Evolutionary conservation across 2,888 invertebrate genomes (phyloP), one percentile per base, ranked within the genome.

Genomic region (Deilephila elpenor): DNA sequence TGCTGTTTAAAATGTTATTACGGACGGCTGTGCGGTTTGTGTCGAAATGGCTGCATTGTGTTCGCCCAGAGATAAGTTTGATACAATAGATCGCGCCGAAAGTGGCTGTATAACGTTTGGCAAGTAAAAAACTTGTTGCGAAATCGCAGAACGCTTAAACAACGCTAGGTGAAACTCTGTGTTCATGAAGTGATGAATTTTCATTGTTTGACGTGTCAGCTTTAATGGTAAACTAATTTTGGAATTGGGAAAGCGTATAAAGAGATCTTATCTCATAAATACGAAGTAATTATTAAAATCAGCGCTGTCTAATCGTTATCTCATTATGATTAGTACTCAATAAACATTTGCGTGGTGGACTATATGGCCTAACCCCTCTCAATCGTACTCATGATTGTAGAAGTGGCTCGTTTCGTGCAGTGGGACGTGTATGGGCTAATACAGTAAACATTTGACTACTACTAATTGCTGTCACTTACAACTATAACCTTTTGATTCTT

Each of bases 1-100:
- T 44, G 67, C 44, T 51, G 67, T 67, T 67, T 67, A 67, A 67
- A 67, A 67, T 67, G 67, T 67, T 67, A 67, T 67, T 67, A 67
- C 67, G 51, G 67, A 7, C 25, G 7, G 62, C 7, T 62, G 56
- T 29, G 32, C 32, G 67, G 51, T 44, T 25, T 20, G 29, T 67
- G 67, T 67, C 44, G 67, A 67, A 67, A 67, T 44, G 51, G n/a
- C 67, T 67, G 51, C 44, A 67, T 67, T 67, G 67, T 67, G 67
- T 67, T 67, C 17, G 25, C 51, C 6, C 56, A 17, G 67, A 20
- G 67, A 67, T 67, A 67, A 62, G 20, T 67, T 25, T 25, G 25
- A 67, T 67, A 51, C 67, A 67, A 67, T 67, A 67, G 67, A 67
- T 67, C 44, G 51, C 6, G 44, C 67, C 51, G 67, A 67, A 51